Base-by-base conservation (phyloP, 2,888 invertebrate species). In the Leptopterna dolabrata region DNA sequence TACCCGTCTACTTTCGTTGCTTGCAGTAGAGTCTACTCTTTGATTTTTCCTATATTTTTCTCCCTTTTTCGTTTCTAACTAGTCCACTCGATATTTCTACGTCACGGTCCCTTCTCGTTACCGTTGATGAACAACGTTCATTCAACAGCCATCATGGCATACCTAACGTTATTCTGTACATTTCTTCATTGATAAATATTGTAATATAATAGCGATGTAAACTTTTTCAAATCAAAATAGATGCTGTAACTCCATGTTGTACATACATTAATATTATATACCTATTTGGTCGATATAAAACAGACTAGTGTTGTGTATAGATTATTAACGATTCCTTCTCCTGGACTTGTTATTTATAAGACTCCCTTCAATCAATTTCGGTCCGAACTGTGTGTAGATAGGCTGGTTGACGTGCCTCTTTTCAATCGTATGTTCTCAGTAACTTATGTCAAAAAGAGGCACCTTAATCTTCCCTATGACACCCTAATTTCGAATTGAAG, bases 371-470 rank as follows among this genome's bases (percentile, higher is more conserved):
- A 27, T 24, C 63, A 63, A 63, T 63, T 63, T 63, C 27, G 19
- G n/a, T 63, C 24, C 27, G 19, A 73, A 83, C n/a, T 16, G 0
- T n/a, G 43, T 70, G 41, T 63, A 30, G 0, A 85, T 85, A 85
- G 85, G 85, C 85, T 27, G 47, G 47, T 73, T 85, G 73, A 27
- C 9, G 76, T 85, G 85, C 47, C 85, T 76, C 24, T 71, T n/a
- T 16, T 30, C 78, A 29, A 51, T 9, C 41, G 6, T 43, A 43
- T 41, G 29, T 19, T 41, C 36, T 36, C 30, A 27, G 70, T 19
- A 14, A 0, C 16, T 76, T 19, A 11, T 41, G 24, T 19, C 19
- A 78, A 13, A 24, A 47, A 45, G 51, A 30, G 81, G 19, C 81
- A 55, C 36, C 55, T 51, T 29, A 81, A 55, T 55, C 55, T 55